Conservation (phyloP, 1,140 invertebrate genomes). For the Brachionus koreanus region DNA sequence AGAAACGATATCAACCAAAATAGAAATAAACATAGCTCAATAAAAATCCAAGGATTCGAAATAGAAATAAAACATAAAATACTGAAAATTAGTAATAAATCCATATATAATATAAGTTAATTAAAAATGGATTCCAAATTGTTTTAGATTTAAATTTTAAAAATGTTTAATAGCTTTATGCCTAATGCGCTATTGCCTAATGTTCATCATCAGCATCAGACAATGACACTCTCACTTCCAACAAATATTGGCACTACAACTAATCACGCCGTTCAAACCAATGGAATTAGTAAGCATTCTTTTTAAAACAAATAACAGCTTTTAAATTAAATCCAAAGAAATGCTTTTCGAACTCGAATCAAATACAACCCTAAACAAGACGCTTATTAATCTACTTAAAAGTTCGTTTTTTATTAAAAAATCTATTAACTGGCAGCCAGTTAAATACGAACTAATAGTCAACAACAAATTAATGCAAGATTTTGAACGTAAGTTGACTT, state of each 20-base stretch:
- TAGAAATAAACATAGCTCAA: constrained; percentile 3
- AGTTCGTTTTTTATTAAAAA: constrained; percentile 34
- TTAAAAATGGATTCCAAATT: constrained; percentile 23
- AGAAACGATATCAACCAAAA: constrained; percentile 30
- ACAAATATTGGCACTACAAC: not conserved
- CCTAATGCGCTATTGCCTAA: not conserved
- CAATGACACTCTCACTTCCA: not conserved
- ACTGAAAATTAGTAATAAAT: constrained; percentile 21
- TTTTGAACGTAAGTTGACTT: constrained; percentile 17
- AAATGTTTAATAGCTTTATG: constrained; percentile 28
- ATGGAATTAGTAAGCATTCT: constrained; percentile 11
- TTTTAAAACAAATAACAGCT: not conserved
- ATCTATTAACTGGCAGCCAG: constrained; percentile 18
- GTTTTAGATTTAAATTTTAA: not conserved
- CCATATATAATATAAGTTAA: not conserved
- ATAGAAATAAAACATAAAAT: constrained; percentile 10
- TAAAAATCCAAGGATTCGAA: constrained; percentile 5
- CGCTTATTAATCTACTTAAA: constrained; percentile 19
- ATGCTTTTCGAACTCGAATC: constrained; percentile 18
- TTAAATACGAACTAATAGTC: constrained; percentile 25
- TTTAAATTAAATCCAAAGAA: not conserved
- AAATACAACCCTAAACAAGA: constrained; percentile 1
- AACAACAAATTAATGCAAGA: constrained; percentile 40
- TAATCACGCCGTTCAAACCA: not conserved
- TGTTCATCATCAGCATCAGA: not conserved